phyloP scores from a whole-genome alignment of 2,113 vertebrate species.

The Pogonocichla stellata region DNA sequence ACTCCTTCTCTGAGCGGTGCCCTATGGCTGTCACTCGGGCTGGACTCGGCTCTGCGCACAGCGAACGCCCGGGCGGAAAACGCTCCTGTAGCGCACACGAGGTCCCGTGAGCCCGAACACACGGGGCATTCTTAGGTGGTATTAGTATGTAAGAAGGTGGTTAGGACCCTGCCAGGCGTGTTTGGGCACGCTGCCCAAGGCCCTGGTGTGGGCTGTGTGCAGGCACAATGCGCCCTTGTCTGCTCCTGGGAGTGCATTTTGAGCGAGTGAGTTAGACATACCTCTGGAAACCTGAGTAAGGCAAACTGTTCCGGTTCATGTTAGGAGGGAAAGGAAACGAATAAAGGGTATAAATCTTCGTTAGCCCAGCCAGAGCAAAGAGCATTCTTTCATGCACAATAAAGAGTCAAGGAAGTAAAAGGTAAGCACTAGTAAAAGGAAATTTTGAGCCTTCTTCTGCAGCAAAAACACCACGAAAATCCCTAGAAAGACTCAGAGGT shows the following conservation, averaged over 20 bases:
- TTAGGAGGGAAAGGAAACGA: conserved; percentile 52
- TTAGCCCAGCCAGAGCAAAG: background rate
- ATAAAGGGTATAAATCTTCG: conserved; percentile 26
- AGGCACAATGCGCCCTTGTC: conserved; percentile 56
- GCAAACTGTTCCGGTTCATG: conserved; percentile 55
- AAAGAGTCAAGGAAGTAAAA: background rate
- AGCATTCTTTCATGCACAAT: background rate
- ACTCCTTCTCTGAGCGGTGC: background rate
- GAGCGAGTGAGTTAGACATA: conserved; percentile 18
- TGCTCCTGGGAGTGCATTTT: conserved; percentile 16
- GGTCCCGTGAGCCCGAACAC: background rate
- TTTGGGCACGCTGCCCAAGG: conserved; percentile 43
- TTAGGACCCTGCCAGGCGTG: conserved; percentile 8
- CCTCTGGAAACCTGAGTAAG: conserved; percentile 33
- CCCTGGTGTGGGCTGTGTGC: background rate
- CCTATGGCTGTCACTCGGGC: fast-evolving
- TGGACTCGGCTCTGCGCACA: background rate
- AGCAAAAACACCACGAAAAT: background rate
- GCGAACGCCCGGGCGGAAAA: background rate
- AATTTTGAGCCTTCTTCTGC: background rate
- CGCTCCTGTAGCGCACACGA: background rate
- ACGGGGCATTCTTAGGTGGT: conserved; percentile 3
- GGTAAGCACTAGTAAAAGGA: background rate
- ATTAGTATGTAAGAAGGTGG: conserved; percentile 49
- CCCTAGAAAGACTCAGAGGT: background rate